Conservation (phyloP, 2,113 vertebrate genomes). For the Pelecanus crispus region DNA sequence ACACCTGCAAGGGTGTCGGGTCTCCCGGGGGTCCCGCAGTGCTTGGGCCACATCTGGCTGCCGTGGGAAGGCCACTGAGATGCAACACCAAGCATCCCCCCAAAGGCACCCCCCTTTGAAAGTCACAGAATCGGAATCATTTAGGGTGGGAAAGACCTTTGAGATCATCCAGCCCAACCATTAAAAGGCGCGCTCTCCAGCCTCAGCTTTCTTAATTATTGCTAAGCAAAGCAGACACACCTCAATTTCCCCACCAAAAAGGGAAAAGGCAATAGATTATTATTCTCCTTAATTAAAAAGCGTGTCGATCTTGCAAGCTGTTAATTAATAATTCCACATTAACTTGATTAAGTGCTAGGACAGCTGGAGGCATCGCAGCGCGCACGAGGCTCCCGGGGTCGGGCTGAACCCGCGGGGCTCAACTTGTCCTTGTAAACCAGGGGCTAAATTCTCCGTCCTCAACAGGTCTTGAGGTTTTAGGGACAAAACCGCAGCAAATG, state of each 20-base stretch:
- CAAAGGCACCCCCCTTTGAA: background rate
- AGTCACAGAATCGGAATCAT: no score
- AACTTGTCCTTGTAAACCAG: background rate
- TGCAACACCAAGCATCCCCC: background rate
- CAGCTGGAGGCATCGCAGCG: background rate
- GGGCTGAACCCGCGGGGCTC: background rate
- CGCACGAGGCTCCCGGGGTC: rapidly evolving
- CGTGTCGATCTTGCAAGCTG: background rate
- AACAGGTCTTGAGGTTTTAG: background rate
- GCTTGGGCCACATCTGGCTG: background rate
- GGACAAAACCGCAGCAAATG: background rate
- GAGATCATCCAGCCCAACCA: no score
- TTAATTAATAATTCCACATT: conserved; percentile 24
- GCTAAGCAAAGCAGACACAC: background rate
- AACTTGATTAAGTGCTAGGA: background rate
- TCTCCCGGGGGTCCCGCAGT: background rate
- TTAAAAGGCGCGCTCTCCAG: background rate
- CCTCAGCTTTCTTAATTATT: background rate
- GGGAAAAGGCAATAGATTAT: background rate
- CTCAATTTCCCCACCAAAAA: background rate
- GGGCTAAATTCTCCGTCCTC: background rate
- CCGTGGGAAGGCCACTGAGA: rapidly evolving
- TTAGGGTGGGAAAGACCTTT: no score
- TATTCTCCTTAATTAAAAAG: background rate
- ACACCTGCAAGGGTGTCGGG: background rate